Percentiles rank a stretch among this genome's conserved stretches.
These are phyloP conservation scores for Ophioninae sp. DNA, from an alignment of 2,888 invertebrate species.

Conservation along the genomic window DNA sequence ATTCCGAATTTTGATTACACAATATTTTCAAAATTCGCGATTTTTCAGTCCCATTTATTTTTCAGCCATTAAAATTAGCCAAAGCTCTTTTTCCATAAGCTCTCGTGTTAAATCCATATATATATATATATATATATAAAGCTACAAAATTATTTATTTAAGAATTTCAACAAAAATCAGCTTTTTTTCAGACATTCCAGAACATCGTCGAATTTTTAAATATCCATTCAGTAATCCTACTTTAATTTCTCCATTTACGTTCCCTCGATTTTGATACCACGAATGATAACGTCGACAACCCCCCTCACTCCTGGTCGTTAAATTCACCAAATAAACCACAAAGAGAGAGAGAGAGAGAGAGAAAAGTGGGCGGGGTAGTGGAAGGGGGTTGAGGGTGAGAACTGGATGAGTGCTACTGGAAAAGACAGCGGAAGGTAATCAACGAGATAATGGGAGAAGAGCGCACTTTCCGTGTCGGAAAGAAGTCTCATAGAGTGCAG, in stretches of 20 bases:
- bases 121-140: too few relatives aligned
- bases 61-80: too few relatives aligned
- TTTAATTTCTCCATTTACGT: not conserved
- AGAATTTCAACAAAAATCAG: too few relatives aligned
- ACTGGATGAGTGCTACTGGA: slow-evolving; percentile 39
- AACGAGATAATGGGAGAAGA: slow-evolving; percentile 57
- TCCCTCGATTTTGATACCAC: not conserved
- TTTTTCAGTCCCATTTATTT: too few relatives aligned
- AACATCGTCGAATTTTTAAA: too few relatives aligned
- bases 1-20: too few relatives aligned
- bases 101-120: too few relatives aligned
- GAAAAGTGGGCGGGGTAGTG: not conserved
- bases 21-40: too few relatives aligned
- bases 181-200: too few relatives aligned
- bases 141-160: too few relatives aligned
- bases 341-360: not conserved
- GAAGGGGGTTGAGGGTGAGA: not conserved
- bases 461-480: slow-evolving; percentile 13
- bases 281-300: slow-evolving; percentile 27
- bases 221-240: not conserved
- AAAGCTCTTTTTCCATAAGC: too few relatives aligned
- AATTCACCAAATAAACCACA: slow-evolving; percentile 17
- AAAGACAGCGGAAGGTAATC: slow-evolving; percentile 62
- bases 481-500: slow-evolving; percentile 35
- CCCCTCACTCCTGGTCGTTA: slow-evolving; percentile 29